These are phyloP conservation scores for Sinopyrophorus schimmeli DNA, from an alignment of 2,888 invertebrate species.

Conservation along the genomic window DNA sequence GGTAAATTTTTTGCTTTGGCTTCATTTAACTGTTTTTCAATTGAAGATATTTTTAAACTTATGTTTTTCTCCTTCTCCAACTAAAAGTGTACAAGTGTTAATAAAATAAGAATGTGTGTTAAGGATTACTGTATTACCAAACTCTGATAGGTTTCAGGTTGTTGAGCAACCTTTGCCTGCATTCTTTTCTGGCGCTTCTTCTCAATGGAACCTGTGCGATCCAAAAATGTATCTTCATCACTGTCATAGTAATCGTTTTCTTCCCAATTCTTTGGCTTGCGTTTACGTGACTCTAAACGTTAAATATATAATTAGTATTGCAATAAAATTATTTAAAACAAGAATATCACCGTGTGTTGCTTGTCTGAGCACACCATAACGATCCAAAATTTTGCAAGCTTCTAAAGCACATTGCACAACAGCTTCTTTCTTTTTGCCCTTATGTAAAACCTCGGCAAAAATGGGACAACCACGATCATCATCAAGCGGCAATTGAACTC, in stretches of 20 bases:
- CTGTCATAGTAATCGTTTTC: constrained; percentile 92
- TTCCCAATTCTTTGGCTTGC: constrained; percentile 76
- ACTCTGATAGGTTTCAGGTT: constrained; percentile 67
- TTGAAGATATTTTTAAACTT: constrained; percentile 59
- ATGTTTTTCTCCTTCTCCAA: constrained; percentile 63
- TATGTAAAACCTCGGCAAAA: constrained; percentile 81
- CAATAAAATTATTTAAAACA: constrained; percentile 3
- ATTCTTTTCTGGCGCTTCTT: constrained; percentile 80
- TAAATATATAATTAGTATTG: constrained; percentile 1
- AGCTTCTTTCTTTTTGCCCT: constrained; percentile 93
- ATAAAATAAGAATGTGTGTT: neutral
- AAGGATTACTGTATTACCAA: constrained; percentile 63
- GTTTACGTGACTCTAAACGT: constrained; percentile 75
- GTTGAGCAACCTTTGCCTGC: constrained; percentile 65
- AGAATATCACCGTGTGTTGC: constrained; percentile 74
- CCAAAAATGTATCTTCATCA: constrained; percentile 94
- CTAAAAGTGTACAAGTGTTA: constrained; percentile 49
- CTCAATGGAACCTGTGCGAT: constrained; percentile 92
- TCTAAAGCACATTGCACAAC: constrained; percentile 92
- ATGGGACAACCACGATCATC: constrained; percentile 74
- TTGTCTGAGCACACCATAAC: constrained; percentile 82
- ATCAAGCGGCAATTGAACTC: constrained; percentile 80
- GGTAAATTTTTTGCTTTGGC: constrained; percentile 1
- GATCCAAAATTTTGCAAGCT: constrained; percentile 89
- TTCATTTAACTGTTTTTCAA: constrained; percentile 59